These are phyloP conservation scores for Erebia epiphron DNA, from an alignment of 2,888 invertebrate genomes.

Conservation along the genomic window DNA sequence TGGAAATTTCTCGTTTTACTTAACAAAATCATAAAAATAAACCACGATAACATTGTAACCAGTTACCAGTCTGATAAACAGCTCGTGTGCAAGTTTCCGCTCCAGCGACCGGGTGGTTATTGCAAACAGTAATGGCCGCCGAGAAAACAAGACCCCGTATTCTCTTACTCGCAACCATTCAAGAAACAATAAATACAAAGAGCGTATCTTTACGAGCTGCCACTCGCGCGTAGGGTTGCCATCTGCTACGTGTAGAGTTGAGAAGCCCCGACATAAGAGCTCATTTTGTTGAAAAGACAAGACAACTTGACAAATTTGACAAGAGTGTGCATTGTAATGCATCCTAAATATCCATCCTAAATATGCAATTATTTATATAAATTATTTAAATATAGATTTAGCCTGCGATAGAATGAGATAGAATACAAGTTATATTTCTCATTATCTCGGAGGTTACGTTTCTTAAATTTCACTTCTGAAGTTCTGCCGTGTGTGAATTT, in stretches of 20 bases:
- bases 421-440: no score
- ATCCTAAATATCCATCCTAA: no score
- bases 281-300: not conserved
- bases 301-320: no score
- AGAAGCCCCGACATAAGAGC: not conserved
- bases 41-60: not conserved
- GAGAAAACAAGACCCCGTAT: constrained; percentile 31
- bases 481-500: no score
- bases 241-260: not conserved
- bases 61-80: not conserved
- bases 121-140: constrained; percentile 20
- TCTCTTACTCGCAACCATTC: constrained; percentile 20
- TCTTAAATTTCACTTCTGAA: no score
- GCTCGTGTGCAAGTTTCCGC: constrained; percentile 18
- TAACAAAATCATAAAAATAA: not conserved
- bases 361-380: no score
- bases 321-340: no score
- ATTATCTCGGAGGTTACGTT: no score
- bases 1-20: not conserved
- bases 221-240: constrained; percentile 11
- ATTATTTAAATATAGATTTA: no score
- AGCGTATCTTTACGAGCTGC: constrained; percentile 39
- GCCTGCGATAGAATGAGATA: no score
- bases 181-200: constrained; percentile 40
- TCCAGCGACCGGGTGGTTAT: constrained; percentile 21